Base-by-base conservation (phyloP, 2,888 invertebrate genomes). In the Amitus sp. region DNA sequence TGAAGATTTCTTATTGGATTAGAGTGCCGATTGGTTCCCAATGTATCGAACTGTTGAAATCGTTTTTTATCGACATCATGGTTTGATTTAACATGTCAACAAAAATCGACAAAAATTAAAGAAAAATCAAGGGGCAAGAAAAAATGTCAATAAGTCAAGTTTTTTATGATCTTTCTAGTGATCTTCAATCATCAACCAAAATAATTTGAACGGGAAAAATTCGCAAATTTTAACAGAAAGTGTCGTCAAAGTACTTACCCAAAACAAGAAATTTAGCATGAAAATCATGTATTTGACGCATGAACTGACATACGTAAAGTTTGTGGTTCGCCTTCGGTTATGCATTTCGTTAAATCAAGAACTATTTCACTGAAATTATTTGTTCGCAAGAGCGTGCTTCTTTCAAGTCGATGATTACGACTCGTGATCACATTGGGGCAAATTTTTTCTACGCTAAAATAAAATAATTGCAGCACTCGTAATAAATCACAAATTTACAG, bases 281-380 rank as follows among this genome's bases (percentile, higher is more conserved):
- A 95, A 95, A 82, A 95, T 92, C 84, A 93, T 89, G 82, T 95
- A 95, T 84, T 95, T 95, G 47, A 94, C 91, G 83, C 92, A 93
- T 46, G 93, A 90, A 82, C 92, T 93, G 73, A 94, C 92, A 78
- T 92, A 92, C 1, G 91, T 91, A 77, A 90, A 91, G 83, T 90
- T 90, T 73, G 89, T 86, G 72, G 86, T 88, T 72, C 90, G 85
- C 67, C 89, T 85, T 47, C 88, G 85, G 76, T 88, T 87, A 64
- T 79, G 75, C 79, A 79, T 80, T 48, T 37, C 37, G 4, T 15
- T 15, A 37, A 13, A 7, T 23, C 23, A 7, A 3, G 4, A 7
- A 23, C 7, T 23, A 5, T 23, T 23, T 23, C 15, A 13, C 4
- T 9, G 13, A 37, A 37, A 37, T 37, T 15, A 13, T 13, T 15